Conservation (phyloP, 2,888 invertebrate genomes). For the Ophion ellenae region DNA sequence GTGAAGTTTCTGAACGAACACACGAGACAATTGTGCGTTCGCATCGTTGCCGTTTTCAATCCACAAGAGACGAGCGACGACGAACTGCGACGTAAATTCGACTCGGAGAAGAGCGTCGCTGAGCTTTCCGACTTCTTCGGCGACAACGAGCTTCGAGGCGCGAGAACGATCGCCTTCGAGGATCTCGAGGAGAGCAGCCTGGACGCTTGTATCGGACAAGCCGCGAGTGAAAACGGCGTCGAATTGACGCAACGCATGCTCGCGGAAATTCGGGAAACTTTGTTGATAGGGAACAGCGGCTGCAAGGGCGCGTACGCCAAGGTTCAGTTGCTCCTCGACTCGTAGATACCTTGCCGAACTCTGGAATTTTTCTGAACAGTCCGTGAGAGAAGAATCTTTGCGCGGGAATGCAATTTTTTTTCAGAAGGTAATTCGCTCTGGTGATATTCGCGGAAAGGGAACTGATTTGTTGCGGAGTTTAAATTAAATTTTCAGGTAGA, state of each 20-base stretch:
- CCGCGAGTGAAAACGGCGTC: conserved; percentile 70
- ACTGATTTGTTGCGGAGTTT: too few relatives aligned
- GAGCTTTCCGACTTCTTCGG: conserved; percentile 67
- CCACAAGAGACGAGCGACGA: conserved; percentile 69
- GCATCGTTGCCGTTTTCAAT: conserved; percentile 76
- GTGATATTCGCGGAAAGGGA: too few relatives aligned
- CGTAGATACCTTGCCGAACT: conserved; percentile 3
- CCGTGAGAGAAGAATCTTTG: not conserved
- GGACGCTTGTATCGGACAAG: conserved; percentile 75
- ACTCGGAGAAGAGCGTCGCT: conserved; percentile 68
- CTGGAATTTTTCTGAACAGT: not conserved
- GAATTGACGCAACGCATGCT: conserved; percentile 70
- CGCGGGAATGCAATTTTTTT: not conserved
- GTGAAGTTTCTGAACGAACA: conserved; percentile 62
- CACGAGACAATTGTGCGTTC: conserved; percentile 69
- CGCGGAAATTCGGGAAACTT: conserved; percentile 69
- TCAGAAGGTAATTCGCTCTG: not conserved
- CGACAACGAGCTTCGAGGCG: conserved; percentile 58
- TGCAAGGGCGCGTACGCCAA: conserved; percentile 81
- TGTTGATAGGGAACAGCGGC: conserved; percentile 74
- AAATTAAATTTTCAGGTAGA: too few relatives aligned
- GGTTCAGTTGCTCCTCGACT: conserved; percentile 70
- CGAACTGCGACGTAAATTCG: conserved; percentile 65
- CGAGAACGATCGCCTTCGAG: conserved; percentile 71
- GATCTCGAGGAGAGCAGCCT: conserved; percentile 72